phyloP scores from a whole-genome alignment of 2,888 invertebrate species.

The Ophion slaviceki region DNA sequence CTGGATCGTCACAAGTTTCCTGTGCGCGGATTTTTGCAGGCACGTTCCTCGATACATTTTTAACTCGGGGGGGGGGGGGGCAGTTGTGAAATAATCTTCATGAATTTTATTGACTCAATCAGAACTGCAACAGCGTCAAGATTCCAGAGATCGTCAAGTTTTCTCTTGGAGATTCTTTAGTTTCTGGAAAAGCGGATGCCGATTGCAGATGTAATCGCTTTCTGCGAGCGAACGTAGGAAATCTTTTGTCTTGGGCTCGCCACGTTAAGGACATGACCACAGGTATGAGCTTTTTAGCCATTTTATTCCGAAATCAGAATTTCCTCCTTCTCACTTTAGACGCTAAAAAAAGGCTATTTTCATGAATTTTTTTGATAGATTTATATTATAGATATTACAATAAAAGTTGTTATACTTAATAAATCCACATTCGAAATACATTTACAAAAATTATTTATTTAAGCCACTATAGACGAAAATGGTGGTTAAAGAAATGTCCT shows the following conservation, averaged over 20 bases:
- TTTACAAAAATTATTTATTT: too few species aligned
- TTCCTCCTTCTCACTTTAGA: neutral
- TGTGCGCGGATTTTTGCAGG: slow-evolving; percentile 71
- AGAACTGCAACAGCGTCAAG: slow-evolving; percentile 42
- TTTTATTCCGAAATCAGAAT: neutral
- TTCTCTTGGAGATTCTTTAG: slow-evolving; percentile 37
- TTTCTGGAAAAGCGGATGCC: slow-evolving; percentile 48
- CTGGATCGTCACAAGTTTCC: slow-evolving; percentile 63
- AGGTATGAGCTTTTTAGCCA: slow-evolving; percentile 63
- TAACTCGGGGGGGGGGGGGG: neutral
- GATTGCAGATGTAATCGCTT: slow-evolving; percentile 72
- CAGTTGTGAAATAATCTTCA: neutral
- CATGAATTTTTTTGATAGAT: too few species aligned
- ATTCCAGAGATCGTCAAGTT: slow-evolving; percentile 31
- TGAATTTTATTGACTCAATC: neutral
- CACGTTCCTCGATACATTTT: slow-evolving; percentile 39
- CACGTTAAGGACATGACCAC: slow-evolving; percentile 72
- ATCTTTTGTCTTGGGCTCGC: slow-evolving; percentile 73
- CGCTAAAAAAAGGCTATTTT: too few species aligned
- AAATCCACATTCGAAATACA: too few species aligned
- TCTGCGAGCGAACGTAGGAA: slow-evolving; percentile 69
- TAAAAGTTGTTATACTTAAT: too few species aligned
- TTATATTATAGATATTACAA: too few species aligned
- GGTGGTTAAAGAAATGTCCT: too few species aligned
- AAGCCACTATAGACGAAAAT: too few species aligned